Evolutionary conservation across 1,140 invertebrate species (phyloP), one percentile per base, ranked within the genome.

Genomic region (Nymphalis io): DNA sequence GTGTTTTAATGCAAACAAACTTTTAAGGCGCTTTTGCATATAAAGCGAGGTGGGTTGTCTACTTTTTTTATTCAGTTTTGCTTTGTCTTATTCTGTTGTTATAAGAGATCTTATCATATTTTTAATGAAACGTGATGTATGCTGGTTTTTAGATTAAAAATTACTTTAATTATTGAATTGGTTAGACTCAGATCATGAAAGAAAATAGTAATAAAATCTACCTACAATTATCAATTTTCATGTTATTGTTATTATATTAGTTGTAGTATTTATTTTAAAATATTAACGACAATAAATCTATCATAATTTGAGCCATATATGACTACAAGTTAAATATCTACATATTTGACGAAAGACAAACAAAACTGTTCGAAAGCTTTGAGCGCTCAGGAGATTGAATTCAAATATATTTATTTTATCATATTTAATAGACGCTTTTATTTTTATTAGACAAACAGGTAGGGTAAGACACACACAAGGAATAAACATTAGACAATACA

Each of bases 401-500:
- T 71, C 65, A 61, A 62, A 73, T 78, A 75, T 84, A 82, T 78
- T 83, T 6, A 33, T 4, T 80, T 79, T 71, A 73, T 79, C 70
- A 79, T 81, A 74, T 77, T 76, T 65, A 79, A 80, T 74, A 77
- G 81, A 89, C 87, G 87, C 82, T 76, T 88, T 82, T 86, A 68
- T 82, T 91, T 89, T 85, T 63, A 87, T 88, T 76, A 89, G 89
- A 91, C 89, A 91, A 89, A 91, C 89, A 89, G 89, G 87, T 89
- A 88, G 92, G 93, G 93, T 93, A 85, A 94, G 94, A 94, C 94
- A 93, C 93, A 94, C 94, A 94, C 94, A 94, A 93, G 92, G 93
- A 93, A 92, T 92, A 80, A 93, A 94, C 93, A 94, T 93, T 94
- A 95, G 94, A 95, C 94, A 94, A 94, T 93, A 94, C 94, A 95